phyloP scores from a whole-genome alignment of 1,140 invertebrate genomes.

The Scaptomyza pallida region DNA sequence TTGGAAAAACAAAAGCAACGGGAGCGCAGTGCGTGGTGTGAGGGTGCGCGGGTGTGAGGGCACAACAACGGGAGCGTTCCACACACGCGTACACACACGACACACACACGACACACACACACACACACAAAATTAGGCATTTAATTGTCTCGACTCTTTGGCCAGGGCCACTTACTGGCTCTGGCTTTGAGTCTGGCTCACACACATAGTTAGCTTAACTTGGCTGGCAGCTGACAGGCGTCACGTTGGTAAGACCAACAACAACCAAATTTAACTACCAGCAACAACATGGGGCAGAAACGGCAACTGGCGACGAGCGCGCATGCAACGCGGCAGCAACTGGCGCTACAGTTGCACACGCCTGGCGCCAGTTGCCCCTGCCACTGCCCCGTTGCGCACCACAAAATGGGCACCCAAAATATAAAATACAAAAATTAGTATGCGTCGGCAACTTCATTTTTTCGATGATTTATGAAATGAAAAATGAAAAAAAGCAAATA shows the following conservation, averaged over 20 bases:
- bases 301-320: constrained; percentile 32
- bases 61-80: constrained; percentile 13
- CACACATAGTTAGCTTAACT: constrained; percentile 11
- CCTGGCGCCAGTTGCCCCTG: constrained; percentile 56
- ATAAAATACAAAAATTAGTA: constrained; percentile 64
- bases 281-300: constrained; percentile 1
- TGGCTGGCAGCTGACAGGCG: constrained; percentile 72
- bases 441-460: constrained; percentile 79
- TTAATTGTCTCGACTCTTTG: constrained; percentile 69
- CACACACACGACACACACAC: neutral
- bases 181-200: constrained; percentile 22
- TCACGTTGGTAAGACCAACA: constrained; percentile 77
- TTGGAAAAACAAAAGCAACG: constrained; percentile 81
- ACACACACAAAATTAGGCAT: constrained; percentile 74
- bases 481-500: constrained; percentile 39
- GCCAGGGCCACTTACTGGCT: constrained; percentile 36
- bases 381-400: constrained; percentile 7
- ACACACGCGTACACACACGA: constrained; percentile 3
- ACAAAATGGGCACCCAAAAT: constrained; percentile 72
- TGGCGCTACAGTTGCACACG: constrained; percentile 57
- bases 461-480: constrained; percentile 80
- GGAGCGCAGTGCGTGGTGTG: constrained; percentile 15
- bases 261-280: constrained; percentile 76
- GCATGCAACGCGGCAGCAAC: constrained; percentile 63
- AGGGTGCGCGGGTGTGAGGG: neutral